phyloP scores from a whole-genome alignment of 2,113 vertebrate genomes.

The Ifrita kowaldi region DNA sequence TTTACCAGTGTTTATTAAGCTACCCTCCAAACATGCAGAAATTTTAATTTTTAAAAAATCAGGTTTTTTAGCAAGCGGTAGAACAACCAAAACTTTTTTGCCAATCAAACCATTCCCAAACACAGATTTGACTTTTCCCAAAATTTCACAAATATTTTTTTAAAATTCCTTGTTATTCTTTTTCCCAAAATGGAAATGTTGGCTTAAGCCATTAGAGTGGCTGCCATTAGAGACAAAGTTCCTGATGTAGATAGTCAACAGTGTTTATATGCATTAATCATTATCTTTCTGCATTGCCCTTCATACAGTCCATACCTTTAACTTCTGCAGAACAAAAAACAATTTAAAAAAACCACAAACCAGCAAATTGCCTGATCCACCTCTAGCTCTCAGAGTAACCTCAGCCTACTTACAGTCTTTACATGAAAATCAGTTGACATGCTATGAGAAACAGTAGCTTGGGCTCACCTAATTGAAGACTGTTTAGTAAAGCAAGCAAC shows the following conservation, averaged over 20 bases:
- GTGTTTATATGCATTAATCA: background rate
- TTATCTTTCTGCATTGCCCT: background rate
- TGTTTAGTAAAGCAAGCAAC: background rate
- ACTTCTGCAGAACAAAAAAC: background rate
- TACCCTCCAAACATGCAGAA: background rate
- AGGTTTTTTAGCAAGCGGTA: background rate
- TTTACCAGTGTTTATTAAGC: background rate
- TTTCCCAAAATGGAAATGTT: background rate
- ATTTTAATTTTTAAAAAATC: background rate
- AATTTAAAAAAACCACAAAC: no score
- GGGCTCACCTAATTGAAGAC: background rate
- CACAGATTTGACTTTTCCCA: background rate
- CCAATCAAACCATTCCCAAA: background rate
- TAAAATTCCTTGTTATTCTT: background rate
- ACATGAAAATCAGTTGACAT: background rate
- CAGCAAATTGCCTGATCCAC: background rate
- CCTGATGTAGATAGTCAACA: background rate
- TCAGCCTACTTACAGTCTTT: background rate
- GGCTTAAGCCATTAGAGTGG: background rate
- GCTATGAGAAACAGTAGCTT: background rate
- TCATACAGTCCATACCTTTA: background rate
- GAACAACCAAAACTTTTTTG: background rate
- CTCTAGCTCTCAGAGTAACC: background rate
- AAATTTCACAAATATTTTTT: slow-evolving; percentile 22
- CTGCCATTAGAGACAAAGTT: background rate